A percentile compares a stretch with the other conserved stretches of the same genome.
Evolutionary conservation across 2,888 invertebrate species (phyloP).

Genomic region (Chrysolina americana): DNA sequence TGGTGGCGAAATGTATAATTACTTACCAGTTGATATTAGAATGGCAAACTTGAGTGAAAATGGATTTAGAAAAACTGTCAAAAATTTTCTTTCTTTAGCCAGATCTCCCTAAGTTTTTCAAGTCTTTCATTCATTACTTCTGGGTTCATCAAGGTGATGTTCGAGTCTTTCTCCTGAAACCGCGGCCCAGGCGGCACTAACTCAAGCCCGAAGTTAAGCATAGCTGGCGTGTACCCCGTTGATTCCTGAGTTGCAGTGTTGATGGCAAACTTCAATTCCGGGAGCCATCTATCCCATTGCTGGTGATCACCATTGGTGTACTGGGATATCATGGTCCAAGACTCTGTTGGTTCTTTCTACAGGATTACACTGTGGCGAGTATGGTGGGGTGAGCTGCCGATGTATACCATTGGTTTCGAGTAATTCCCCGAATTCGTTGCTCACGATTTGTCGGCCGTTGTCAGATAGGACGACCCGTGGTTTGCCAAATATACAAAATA

Average conservation of each 20-base stretch:
- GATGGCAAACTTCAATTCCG: not conserved
- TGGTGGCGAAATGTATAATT: no score
- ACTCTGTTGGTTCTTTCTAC: not conserved
- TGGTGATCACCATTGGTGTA: not conserved
- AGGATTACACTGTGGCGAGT: slow-evolving; percentile 2
- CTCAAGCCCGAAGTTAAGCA: not conserved
- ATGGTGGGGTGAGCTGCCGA: not conserved
- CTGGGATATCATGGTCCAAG: no score
- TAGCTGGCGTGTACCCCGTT: slow-evolving; percentile 3
- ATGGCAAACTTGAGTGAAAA: no score
- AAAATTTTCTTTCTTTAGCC: not conserved
- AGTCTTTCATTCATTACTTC: no score
- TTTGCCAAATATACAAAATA: no score
- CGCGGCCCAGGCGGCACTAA: no score
- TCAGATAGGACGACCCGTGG: no score
- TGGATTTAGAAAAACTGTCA: no score
- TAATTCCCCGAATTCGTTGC: not conserved
- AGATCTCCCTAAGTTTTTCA: no score
- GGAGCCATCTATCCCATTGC: not conserved
- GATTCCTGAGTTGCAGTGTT: slow-evolving; percentile 2
- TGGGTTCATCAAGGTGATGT: no score
- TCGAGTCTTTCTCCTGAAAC: no score
- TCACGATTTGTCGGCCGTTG: not conserved
- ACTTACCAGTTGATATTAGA: no score
- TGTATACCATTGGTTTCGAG: not conserved